A percentile compares a stretch with the other conserved stretches of the same genome.
Evolutionary conservation across 1,140 invertebrate genomes (phyloP).

Genomic region (Papilio machaon): DNA sequence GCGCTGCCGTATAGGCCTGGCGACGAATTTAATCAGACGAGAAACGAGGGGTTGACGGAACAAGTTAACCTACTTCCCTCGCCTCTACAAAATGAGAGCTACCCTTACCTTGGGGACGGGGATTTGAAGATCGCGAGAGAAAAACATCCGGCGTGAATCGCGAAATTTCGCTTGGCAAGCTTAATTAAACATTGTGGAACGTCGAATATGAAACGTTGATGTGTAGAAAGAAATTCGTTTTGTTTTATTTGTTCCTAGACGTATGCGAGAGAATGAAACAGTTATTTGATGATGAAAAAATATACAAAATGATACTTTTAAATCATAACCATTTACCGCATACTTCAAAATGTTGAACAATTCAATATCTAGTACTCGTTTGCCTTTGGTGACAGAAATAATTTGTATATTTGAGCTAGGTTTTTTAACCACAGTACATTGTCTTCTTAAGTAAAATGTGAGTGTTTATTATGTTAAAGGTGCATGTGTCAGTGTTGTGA

Average conservation of each 20-base stretch:
- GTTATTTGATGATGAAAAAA: too few relatives aligned
- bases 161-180: slow-evolving; percentile 1
- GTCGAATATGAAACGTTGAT: not conserved
- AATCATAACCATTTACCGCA: too few relatives aligned
- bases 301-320: too few relatives aligned
- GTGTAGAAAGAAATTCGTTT: not conserved
- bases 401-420: too few relatives aligned
- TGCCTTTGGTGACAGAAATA: too few relatives aligned
- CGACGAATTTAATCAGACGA: slow-evolving; percentile 32
- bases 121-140: slow-evolving; percentile 9
- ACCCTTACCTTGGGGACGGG: slow-evolving; percentile 15
- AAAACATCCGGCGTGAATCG: slow-evolving; percentile 22
- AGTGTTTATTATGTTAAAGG: not conserved
- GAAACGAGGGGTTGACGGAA: slow-evolving; percentile 35
- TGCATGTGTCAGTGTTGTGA: slow-evolving; percentile 13
- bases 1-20: slow-evolving; percentile 9
- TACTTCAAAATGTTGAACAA: too few relatives aligned
- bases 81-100: slow-evolving; percentile 7
- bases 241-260: not conserved
- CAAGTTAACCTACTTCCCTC: slow-evolving; percentile 38
- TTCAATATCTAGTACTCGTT: too few relatives aligned
- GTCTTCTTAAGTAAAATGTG: not conserved
- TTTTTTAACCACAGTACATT: too few relatives aligned
- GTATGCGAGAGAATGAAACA: too few relatives aligned
- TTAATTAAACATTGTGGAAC: slow-evolving; percentile 19